These are phyloP conservation scores for Penelope pileata DNA, from an alignment of 2,113 vertebrate genomes.

Conservation along the genomic window DNA sequence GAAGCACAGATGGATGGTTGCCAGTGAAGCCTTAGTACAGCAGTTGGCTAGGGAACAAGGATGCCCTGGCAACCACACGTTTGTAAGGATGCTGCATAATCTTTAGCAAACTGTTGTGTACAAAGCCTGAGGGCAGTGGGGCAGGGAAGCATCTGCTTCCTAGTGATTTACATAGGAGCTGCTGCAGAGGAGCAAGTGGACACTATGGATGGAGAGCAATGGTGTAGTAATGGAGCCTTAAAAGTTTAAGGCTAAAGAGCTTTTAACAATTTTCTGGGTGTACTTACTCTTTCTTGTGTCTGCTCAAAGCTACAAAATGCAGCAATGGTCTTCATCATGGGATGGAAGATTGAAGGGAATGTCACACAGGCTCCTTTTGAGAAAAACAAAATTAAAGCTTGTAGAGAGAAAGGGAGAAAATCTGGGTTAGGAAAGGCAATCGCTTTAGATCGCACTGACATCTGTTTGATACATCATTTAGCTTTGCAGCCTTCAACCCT, in stretches of 20 bases:
- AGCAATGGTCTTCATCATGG: not conserved
- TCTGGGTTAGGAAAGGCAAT: not conserved
- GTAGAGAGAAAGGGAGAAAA: not conserved
- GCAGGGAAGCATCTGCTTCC: not conserved
- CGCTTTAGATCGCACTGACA: not conserved
- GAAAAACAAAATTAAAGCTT: not conserved
- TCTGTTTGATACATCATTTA: not conserved
- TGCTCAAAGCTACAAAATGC: not conserved
- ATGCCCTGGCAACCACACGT: constrained; percentile 56
- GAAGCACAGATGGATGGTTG: constrained; percentile 42
- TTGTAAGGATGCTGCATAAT: constrained; percentile 44
- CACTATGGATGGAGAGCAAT: not conserved
- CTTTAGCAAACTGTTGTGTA: constrained; percentile 38
- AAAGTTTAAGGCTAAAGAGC: not conserved
- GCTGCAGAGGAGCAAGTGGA: not conserved
- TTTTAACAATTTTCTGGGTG: not conserved
- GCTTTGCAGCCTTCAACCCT: not conserved
- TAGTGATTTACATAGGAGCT: not conserved
- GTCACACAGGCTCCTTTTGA: not conserved
- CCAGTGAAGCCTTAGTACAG: constrained; percentile 24
- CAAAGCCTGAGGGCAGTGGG: not conserved
- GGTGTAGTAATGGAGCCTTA: not conserved
- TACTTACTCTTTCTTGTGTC: not conserved
- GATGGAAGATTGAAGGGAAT: not conserved
- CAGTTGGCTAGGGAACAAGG: constrained; percentile 51